These are phyloP conservation scores for Amphipoea lucens DNA, from an alignment of 2,888 invertebrate genomes.

Conservation along the genomic window DNA sequence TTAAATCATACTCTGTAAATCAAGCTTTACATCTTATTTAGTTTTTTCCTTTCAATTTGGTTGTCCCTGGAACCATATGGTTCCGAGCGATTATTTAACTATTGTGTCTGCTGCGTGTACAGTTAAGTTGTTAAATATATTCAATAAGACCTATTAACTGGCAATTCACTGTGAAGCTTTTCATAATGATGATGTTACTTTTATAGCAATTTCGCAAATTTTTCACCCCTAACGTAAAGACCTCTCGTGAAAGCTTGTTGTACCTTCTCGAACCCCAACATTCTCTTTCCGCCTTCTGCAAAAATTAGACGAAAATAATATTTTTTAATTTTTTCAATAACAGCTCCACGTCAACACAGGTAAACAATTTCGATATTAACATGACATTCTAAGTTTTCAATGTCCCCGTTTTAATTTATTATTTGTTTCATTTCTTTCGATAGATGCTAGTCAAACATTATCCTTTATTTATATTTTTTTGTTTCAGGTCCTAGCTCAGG, in stretches of 20 bases:
- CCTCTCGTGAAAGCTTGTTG: not conserved
- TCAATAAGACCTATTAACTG: not conserved
- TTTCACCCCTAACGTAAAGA: not conserved
- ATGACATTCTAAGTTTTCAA: not conserved
- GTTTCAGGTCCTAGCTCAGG: constrained; percentile 90
- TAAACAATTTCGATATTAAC: constrained; percentile 37
- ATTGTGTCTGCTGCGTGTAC: not conserved
- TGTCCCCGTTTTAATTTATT: not conserved
- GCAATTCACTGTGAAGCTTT: not conserved
- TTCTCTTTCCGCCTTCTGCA: not conserved
- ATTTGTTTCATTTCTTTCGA: not conserved
- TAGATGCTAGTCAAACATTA: not conserved
- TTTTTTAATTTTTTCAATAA: constrained; percentile 19
- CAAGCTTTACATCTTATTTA: not conserved
- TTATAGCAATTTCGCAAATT: not conserved
- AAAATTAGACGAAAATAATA: constrained; percentile 9
- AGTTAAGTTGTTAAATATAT: not conserved
- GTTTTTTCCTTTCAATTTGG: not conserved
- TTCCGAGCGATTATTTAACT: not conserved
- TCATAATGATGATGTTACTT: not conserved
- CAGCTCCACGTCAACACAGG: constrained; percentile 47
- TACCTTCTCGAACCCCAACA: not conserved
- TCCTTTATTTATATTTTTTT: constrained; percentile 44
- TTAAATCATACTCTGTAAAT: no score
- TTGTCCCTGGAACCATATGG: not conserved